Percentiles rank a stretch among this genome's conserved stretches.
phyloP scores from a whole-genome alignment of 1,140 invertebrate genomes.

The Eriosoma lanigerum region DNA sequence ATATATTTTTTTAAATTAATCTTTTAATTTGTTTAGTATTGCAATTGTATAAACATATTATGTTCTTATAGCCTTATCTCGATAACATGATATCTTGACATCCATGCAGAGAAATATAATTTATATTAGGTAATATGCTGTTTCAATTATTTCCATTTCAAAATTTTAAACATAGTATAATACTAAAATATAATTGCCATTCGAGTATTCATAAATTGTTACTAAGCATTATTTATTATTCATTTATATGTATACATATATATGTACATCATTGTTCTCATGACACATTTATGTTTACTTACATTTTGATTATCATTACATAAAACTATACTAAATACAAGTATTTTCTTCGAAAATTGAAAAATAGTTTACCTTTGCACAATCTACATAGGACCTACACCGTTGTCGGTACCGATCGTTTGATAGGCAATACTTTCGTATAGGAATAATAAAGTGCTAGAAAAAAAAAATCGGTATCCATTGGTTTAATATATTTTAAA shows the following conservation, averaged over 20 bases:
- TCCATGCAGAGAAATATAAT: too few relatives aligned
- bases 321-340: neutral
- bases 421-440: constrained; percentile 28
- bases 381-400: neutral
- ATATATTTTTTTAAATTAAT: too few relatives aligned
- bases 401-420: constrained; percentile 36
- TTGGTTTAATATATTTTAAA: constrained; percentile 11
- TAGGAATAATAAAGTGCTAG: neutral
- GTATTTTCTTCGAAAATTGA: neutral
- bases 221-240: neutral
- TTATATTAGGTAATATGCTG: too few relatives aligned
- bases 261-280: too few relatives aligned
- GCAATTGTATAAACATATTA: too few relatives aligned
- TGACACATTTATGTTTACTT: neutral
- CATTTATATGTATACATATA: neutral
- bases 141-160: too few relatives aligned
- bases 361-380: constrained; percentile 24
- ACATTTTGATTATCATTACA: neutral
- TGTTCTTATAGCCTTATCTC: too few relatives aligned
- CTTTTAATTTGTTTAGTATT: too few relatives aligned
- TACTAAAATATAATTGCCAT: too few relatives aligned
- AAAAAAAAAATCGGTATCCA: constrained; percentile 17
- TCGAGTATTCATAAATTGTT: too few relatives aligned
- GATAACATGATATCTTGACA: too few relatives aligned
- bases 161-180: too few relatives aligned